Evolutionary conservation across 2,888 invertebrate species (phyloP), one percentile per base, ranked within the genome.

Genomic region (Rotaria sp.): DNA sequence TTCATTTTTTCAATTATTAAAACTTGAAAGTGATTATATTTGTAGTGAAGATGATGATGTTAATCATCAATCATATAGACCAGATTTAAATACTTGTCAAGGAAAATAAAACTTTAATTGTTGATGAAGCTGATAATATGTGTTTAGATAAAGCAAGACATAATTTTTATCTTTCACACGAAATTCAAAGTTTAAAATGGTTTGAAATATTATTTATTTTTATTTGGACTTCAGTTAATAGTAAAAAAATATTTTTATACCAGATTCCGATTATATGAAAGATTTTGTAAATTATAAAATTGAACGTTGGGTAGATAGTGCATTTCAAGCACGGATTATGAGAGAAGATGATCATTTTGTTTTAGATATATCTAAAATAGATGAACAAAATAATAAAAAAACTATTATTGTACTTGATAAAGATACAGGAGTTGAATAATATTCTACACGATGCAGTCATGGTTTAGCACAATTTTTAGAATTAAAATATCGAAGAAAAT

Each of bases 381-480:
- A 75, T 24, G 75, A 38, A 74, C 18, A 41, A 26, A 41, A 38
- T 21, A 41, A 67, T 67, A 2, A 75, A 8, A 75, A 75, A 41
- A 24, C 24, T 24, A 75, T 75, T 75, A 41, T 75, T 41, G 75
- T 75, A 24, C 4, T 75, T 41, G 75, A 75, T 75, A 75, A 75
- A 41, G 75, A 75, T 41, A 75, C 75, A 7, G 75, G 75, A 3
- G 41, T 75, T 75, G 41, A 75, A 41, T 41, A 75, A 41, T 75
- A 75, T 75, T 75, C 75, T 1, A 75, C 75, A 41, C 75, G 41
- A 5, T 75, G 75, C 24, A 75, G 75, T 75, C 18, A 75, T 75
- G 75, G 75, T 75, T 75, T 75, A 75, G 75, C 75, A 24, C 75
- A 75, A 41, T 75, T 75, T 75, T 75, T 75, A 75, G 75, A 75